Evolutionary conservation across 2,797 vertebrate genomes (phyloP), one percentile per base, ranked within the genome.

Genomic region (Erpetoichthys calabaricus): DNA sequence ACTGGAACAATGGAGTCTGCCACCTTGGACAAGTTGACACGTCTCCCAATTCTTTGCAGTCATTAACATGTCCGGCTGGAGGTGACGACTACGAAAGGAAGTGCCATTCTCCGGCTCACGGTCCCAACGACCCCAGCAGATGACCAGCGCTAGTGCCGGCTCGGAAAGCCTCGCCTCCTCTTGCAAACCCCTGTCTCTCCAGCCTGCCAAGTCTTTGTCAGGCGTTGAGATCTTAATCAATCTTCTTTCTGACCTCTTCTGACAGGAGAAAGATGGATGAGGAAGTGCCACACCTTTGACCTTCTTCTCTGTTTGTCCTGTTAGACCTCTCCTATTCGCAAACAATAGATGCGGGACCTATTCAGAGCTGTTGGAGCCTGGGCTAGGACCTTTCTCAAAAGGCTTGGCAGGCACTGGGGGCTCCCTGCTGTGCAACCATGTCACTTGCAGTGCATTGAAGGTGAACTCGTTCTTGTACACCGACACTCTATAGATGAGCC

Each of bases 161-260:
- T 41, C 71, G 73, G 68, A 45, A 59, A 68, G 65, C 65, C 69
- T 25, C 25, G 25, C 67, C 68, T 64, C 70, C 59, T 3, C 60
- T 73, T 63, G 45, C 73, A 50, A 58, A 56, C 67, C 65, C 49
- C 4, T 59, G 60, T 76, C 72, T 75, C 74, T 82, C 64, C 64
- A 74, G 72, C 67, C 81, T 71, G 74, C 70, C 56, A 70, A 80
- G 80, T 82, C 79, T 86, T 94, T 94, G 91, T 94, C 88, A 86
- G 81, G 87, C 80, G 67, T 79, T 83, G 91, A 96, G 75, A 79
- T 91, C 92, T 94, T 93, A 87, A 97, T 96, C 91, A 94, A 90
- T 91, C 82, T 81, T 79, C 77, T 70, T 78, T 85, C 79, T 89
- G 82, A 80, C 86, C 80, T 75, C 67, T 68, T 76, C 81, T 87